Conservation (phyloP, 2,113 vertebrate genomes). For the Tetrax tetrax region DNA sequence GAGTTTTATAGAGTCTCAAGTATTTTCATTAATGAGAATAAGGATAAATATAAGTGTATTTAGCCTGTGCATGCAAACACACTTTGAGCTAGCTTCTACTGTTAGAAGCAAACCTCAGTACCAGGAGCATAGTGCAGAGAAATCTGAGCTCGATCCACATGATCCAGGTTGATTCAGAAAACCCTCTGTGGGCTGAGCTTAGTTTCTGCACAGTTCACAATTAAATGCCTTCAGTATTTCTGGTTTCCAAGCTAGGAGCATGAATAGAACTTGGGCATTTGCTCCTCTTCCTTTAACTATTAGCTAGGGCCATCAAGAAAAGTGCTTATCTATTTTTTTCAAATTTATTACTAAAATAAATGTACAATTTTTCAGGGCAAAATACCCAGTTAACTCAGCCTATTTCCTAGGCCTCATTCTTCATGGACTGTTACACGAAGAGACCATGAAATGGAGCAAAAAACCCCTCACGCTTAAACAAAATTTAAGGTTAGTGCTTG, state of each 20-base stretch:
- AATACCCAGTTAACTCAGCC: not conserved
- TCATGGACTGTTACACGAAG: not conserved
- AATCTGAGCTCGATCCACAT: not conserved
- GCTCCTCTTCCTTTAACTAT: not conserved
- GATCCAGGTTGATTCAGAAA: not conserved
- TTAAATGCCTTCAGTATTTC: not conserved
- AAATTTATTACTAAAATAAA: not conserved
- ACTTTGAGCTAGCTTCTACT: not conserved
- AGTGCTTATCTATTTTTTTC: not conserved
- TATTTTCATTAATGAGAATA: not conserved
- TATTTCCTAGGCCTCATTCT: not conserved
- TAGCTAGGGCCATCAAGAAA: not conserved
- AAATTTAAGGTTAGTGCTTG: not conserved
- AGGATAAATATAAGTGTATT: not conserved
- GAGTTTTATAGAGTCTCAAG: not conserved
- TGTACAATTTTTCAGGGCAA: not conserved
- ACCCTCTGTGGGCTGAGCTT: not conserved
- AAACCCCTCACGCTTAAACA: not conserved
- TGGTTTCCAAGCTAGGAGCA: not conserved
- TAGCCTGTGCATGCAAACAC: not conserved
- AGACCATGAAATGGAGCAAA: not conserved
- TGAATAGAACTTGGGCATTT: not conserved
- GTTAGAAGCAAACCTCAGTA: not conserved
- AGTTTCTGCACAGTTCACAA: not conserved
- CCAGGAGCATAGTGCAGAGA: not conserved